Evolutionary conservation across 2,888 invertebrate species (phyloP).

Genomic region (Punctoribates punctum): DNA sequence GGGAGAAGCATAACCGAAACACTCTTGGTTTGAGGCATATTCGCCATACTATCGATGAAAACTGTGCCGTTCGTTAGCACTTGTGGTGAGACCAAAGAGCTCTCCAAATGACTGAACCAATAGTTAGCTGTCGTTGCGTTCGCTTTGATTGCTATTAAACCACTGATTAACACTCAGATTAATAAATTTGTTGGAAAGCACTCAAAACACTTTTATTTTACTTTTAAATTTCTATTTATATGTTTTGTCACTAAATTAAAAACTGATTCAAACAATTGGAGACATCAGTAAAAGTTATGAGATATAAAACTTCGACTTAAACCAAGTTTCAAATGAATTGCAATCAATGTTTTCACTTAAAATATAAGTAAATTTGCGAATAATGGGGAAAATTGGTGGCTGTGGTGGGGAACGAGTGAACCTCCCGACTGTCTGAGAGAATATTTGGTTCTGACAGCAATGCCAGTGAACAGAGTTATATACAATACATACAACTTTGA

Average conservation of each 20-base stretch:
- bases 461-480: not conserved
- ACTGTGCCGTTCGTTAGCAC: conserved; percentile 6
- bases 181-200: conserved; percentile 16
- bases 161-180: not conserved
- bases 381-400: not conserved
- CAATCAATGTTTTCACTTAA: not conserved
- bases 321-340: not conserved
- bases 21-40: conserved; percentile 21
- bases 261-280: not conserved
- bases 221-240: not conserved
- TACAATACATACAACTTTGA: not conserved
- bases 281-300: too few relatives aligned
- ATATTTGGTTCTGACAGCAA: not conserved
- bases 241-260: not conserved
- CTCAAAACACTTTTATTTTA: not conserved
- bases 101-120: not conserved
- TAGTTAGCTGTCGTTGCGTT: not conserved
- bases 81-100: not conserved
- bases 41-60: conserved; percentile 4
- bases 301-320: too few relatives aligned
- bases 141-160: not conserved
- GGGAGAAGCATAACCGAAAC: conserved; percentile 24
- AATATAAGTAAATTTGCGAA: not conserved
- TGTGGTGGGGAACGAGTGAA: not conserved
- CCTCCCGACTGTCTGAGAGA: not conserved